Percentiles rank a stretch among this genome's conserved stretches.
Conservation (phyloP, 2,888 invertebrate genomes). For the Bruchidius siliquastri region DNA sequence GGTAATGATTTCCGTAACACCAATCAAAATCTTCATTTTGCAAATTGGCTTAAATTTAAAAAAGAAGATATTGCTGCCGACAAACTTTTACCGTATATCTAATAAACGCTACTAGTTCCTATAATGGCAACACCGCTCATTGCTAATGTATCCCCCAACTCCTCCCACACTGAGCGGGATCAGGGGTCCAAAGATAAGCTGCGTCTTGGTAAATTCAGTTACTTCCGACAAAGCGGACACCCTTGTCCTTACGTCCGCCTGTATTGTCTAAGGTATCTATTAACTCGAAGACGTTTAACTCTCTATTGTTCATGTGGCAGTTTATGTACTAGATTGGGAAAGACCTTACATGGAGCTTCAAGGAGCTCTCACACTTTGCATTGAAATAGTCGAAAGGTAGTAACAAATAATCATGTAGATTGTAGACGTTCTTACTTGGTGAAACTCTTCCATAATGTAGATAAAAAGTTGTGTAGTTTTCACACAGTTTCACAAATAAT, state of each 20-base stretch:
- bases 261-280: neutral
- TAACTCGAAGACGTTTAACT: neutral
- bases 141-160: neutral
- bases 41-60: no score
- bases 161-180: neutral
- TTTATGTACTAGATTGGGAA: neutral
- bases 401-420: no score
- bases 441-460: no score
- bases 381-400: neutral
- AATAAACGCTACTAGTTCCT: neutral
- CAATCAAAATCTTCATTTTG: no score
- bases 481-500: no score
- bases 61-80: no score
- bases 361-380: neutral
- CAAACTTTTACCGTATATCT: no score
- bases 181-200: neutral
- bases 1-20: no score
- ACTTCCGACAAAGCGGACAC: neutral
- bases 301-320: neutral
- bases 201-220: neutral
- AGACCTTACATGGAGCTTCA: neutral
- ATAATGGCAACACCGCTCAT: neutral
- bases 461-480: no score
- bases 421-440: no score
- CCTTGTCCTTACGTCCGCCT: neutral